phyloP scores from a whole-genome alignment of 2,113 vertebrate genomes.

The Tamias sibiricus region DNA sequence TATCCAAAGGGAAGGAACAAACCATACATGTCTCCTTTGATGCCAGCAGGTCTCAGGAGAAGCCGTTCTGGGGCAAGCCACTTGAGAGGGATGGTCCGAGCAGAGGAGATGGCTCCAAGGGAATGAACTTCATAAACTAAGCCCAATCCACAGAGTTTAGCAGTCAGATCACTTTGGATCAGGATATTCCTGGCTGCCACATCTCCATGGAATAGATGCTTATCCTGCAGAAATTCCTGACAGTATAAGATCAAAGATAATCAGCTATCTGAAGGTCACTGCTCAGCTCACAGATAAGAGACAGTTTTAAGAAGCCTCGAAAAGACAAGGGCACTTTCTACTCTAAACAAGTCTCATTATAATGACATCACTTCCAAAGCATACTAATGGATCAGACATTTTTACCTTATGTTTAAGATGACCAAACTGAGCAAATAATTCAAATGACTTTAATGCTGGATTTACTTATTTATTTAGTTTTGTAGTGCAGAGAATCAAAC shows the following conservation, averaged over 20 bases:
- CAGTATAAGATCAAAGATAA: constrained; percentile 48
- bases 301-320: not conserved
- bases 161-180: constrained; percentile 89
- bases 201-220: constrained; percentile 93
- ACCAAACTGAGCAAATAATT: not conserved
- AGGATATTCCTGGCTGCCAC: constrained; percentile 93
- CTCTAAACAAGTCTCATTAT: not conserved
- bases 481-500: no score
- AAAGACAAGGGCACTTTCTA: not conserved
- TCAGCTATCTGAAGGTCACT: not conserved
- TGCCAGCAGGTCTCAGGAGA: constrained; percentile 84
- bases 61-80: constrained; percentile 96
- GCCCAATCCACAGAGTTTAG: constrained; percentile 93
- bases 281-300: not conserved
- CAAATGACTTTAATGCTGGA: not conserved
- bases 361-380: not conserved
- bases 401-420: not conserved
- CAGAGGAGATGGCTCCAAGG: constrained; percentile 78
- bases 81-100: constrained; percentile 87
- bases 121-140: constrained; percentile 87
- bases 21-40: constrained; percentile 92
- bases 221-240: constrained; percentile 93
- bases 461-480: not conserved
- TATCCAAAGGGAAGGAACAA: constrained; percentile 13
- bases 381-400: not conserved